Percentiles rank a stretch among this genome's conserved stretches.
Conservation (phyloP, 1,140 invertebrate species). For the Sarcophaga peregrina region DNA sequence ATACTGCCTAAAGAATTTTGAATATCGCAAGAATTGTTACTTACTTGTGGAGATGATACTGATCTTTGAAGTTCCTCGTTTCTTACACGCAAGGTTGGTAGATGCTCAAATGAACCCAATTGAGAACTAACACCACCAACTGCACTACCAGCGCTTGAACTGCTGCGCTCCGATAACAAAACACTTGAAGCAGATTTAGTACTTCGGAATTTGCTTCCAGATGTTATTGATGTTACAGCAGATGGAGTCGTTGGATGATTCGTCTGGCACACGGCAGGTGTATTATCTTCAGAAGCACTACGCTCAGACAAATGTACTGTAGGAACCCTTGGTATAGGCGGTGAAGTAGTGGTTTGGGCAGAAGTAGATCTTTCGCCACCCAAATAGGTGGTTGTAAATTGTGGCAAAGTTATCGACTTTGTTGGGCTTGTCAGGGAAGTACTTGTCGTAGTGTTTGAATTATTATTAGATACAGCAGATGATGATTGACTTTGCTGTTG, state of each 20-base stretch:
- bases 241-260: slow-evolving; percentile 16
- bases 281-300: slow-evolving; percentile 31
- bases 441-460: slow-evolving; percentile 28
- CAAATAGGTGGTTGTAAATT: slow-evolving; percentile 44
- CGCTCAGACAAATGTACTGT: slow-evolving; percentile 1
- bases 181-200: slow-evolving; percentile 56
- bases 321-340: slow-evolving; percentile 40
- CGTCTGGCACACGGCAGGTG: slow-evolving; percentile 45
- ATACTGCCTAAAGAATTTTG: too few species aligned
- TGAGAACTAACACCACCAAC: slow-evolving; percentile 50
- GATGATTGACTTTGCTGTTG: not conserved
- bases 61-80: slow-evolving; percentile 71
- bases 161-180: slow-evolving; percentile 42
- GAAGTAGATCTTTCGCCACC: slow-evolving; percentile 27
- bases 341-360: slow-evolving; percentile 1
- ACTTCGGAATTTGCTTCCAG: slow-evolving; percentile 52
- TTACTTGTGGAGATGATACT: slow-evolving; percentile 71
- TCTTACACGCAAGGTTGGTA: slow-evolving; percentile 67
- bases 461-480: slow-evolving; percentile 52
- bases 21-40: slow-evolving; percentile 45
- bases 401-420: slow-evolving; percentile 45
- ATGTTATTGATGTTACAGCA: too few species aligned
- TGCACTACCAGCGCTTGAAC: slow-evolving; percentile 52
- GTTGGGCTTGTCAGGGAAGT: slow-evolving; percentile 44
- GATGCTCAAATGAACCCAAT: slow-evolving; percentile 59